phyloP scores from a whole-genome alignment of 2,113 vertebrate genomes.

The Nematolebias whitei region DNA sequence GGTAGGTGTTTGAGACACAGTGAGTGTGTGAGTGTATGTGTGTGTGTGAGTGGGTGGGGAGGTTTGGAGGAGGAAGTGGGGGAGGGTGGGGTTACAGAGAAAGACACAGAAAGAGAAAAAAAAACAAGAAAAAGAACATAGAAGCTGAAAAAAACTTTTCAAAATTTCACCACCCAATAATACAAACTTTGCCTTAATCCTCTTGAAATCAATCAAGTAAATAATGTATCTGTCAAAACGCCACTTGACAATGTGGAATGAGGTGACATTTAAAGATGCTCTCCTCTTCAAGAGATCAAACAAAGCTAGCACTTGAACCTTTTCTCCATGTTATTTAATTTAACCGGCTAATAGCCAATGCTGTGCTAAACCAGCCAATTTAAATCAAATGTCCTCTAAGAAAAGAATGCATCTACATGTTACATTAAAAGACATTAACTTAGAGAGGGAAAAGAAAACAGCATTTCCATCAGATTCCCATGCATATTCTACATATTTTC shows the following conservation, averaged over 20 bases:
- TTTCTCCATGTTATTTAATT: background rate
- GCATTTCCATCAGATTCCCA: background rate
- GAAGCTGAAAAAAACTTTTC: background rate
- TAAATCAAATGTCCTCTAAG: background rate
- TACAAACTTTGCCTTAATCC: background rate
- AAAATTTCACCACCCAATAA: slow-evolving; percentile 26
- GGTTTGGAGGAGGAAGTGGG: slow-evolving; percentile 34
- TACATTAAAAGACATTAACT: background rate
- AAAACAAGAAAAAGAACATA: slow-evolving; percentile 44
- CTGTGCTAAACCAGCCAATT: background rate
- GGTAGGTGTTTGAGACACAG: slow-evolving; percentile 79
- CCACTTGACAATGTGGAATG: slow-evolving; percentile 26
- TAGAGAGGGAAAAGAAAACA: background rate
- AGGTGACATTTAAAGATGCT: slow-evolving; percentile 27
- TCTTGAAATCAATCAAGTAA: slow-evolving; percentile 9
- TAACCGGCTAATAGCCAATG: background rate
- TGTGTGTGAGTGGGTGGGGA: slow-evolving; percentile 67
- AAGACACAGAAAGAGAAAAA: background rate
- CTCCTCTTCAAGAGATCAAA: slow-evolving; percentile 1
- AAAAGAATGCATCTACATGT: no score
- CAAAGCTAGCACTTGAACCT: slow-evolving; percentile 7
- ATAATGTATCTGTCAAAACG: slow-evolving; percentile 15
- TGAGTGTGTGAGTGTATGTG: slow-evolving; percentile 71
- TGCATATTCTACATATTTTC: background rate
- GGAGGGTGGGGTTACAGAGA: slow-evolving; percentile 25